phyloP scores from a whole-genome alignment of 2,113 vertebrate genomes.

The Sprattus sprattus region DNA sequence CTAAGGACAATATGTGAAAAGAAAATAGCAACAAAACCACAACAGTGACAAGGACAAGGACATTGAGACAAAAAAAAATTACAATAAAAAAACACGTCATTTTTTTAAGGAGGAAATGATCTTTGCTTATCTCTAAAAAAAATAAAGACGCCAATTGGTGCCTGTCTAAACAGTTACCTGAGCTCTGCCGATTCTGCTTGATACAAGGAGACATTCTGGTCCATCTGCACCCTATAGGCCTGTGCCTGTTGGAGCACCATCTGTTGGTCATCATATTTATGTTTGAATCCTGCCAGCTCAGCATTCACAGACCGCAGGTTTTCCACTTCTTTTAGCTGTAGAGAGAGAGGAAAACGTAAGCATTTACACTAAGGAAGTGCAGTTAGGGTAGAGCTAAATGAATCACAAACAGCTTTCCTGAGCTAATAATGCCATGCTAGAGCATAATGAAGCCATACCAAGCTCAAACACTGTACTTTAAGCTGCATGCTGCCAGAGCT shows the following conservation, averaged over 20 bases:
- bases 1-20: neutral
- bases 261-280: constrained; percentile 66
- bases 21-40: neutral
- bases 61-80: neutral
- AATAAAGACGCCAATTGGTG: neutral
- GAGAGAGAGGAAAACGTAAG: neutral
- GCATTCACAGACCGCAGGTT: constrained; percentile 54
- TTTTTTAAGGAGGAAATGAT: too few species aligned
- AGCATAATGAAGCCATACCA: constrained; percentile 45
- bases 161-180: constrained; percentile 59
- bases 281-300: constrained; percentile 61
- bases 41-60: neutral
- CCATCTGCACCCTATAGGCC: constrained; percentile 55
- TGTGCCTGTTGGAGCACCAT: constrained; percentile 64
- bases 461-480: constrained; percentile 27
- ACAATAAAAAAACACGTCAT: neutral
- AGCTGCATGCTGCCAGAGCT: constrained; percentile 49
- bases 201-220: constrained; percentile 57
- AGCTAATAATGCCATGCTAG: constrained; percentile 39
- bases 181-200: constrained; percentile 63
- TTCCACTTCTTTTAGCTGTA: constrained; percentile 62
- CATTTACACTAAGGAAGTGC: neutral
- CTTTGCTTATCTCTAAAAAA: neutral
- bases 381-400: neutral
- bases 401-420: neutral